A percentile compares a stretch with the other conserved stretches of the same genome.
These are phyloP conservation scores for Carcinoscorpius rotundicauda DNA, from an alignment of 1,140 invertebrate genomes.

Conservation along the genomic window DNA sequence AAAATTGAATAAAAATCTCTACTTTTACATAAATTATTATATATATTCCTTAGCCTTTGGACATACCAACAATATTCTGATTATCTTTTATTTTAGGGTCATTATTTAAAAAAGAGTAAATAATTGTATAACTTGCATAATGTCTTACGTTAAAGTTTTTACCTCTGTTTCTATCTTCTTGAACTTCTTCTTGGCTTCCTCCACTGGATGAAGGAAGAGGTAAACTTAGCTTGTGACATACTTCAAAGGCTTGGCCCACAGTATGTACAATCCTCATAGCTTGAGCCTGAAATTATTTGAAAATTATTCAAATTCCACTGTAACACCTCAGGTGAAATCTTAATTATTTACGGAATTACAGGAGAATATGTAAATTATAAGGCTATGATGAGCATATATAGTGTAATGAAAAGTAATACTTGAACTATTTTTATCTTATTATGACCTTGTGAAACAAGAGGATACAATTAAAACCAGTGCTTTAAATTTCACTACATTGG, in stretches of 20 bases:
- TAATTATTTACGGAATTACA: not conserved
- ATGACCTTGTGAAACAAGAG: no score
- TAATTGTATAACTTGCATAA: no score
- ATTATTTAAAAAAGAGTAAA: no score
- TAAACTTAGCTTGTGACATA: slow-evolving; percentile 74
- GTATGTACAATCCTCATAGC: slow-evolving; percentile 95
- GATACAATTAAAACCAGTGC: no score
- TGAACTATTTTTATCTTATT: no score
- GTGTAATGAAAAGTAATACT: not conserved
- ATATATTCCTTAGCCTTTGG: no score
- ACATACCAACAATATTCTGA: no score
- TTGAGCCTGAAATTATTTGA: slow-evolving; percentile 62
- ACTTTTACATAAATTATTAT: no score
- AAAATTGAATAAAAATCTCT: no score
- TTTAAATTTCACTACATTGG: no score
- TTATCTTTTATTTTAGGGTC: no score
- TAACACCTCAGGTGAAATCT: not conserved
- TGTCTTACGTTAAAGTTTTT: slow-evolving; percentile 8
- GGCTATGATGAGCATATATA: not conserved
- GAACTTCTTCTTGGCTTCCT: not conserved
- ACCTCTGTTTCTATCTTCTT: slow-evolving; percentile 34
- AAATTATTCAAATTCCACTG: not conserved
- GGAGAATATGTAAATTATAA: not conserved
- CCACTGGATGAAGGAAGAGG: slow-evolving; percentile 12
- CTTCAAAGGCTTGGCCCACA: slow-evolving; percentile 97